A percentile compares a stretch with the other conserved stretches of the same genome.
These are phyloP conservation scores for Silurus asotus DNA, from an alignment of 2,113 vertebrate species.

Conservation along the genomic window DNA sequence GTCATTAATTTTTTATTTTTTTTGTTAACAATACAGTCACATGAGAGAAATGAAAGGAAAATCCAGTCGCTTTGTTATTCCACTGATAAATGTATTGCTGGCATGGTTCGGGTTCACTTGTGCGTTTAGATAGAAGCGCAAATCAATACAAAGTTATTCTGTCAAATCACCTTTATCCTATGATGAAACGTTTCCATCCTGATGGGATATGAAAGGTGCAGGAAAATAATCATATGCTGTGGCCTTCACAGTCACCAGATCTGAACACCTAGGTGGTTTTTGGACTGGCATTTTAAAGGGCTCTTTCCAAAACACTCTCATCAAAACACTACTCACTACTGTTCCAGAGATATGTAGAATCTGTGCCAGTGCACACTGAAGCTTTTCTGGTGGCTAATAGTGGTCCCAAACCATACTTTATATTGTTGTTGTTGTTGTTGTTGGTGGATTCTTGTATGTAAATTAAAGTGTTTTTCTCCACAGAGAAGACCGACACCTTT, in stretches of 20 bases:
- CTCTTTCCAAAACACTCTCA: neutral
- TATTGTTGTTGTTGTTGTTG: neutral
- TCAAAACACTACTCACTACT: neutral
- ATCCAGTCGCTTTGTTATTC: neutral
- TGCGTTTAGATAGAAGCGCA: neutral
- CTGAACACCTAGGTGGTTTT: neutral
- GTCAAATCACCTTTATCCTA: neutral
- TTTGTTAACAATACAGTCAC: neutral
- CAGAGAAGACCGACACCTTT: neutral
- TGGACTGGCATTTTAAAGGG: neutral
- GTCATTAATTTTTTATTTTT: neutral
- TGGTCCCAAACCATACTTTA: neutral
- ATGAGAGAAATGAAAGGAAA: neutral
- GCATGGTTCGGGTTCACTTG: neutral
- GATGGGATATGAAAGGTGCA: neutral
- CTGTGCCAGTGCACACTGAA: neutral
- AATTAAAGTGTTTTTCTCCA: neutral
- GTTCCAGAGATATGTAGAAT: neutral
- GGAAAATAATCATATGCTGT: neutral
- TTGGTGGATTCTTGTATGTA: neutral
- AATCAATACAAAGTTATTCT: neutral
- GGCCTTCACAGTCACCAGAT: neutral
- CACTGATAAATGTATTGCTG: neutral
- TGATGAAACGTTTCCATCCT: neutral
- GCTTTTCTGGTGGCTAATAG: neutral